Percentiles rank a stretch among this genome's conserved stretches.
Evolutionary conservation across 2,888 invertebrate genomes (phyloP).

Genomic region (Cerceris ruficornis): DNA sequence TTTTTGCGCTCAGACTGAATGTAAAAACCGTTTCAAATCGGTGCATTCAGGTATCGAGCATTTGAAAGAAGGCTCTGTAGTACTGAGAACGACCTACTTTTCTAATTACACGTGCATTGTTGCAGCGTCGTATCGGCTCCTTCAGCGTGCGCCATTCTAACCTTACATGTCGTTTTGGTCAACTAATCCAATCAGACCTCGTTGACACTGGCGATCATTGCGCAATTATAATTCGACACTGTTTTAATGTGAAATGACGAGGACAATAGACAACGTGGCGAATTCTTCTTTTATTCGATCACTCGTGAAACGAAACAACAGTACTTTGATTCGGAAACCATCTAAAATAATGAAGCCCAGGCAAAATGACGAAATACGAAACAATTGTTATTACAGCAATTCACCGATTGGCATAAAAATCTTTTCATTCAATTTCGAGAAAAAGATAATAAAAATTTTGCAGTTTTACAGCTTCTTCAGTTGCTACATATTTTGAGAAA

Average conservation of each 20-base stretch:
- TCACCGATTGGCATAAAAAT: no score
- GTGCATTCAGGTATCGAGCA: slow-evolving; percentile 39
- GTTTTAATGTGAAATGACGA: slow-evolving; percentile 7
- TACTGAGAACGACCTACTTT: slow-evolving; percentile 58
- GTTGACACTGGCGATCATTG: slow-evolving; percentile 36
- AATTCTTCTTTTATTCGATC: not conserved
- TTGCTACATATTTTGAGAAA: no score
- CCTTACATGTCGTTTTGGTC: slow-evolving; percentile 39
- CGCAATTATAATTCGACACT: slow-evolving; percentile 33
- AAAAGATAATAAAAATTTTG: no score
- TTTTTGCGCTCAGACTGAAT: no score
- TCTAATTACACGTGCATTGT: slow-evolving; percentile 60
- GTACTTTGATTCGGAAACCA: no score
- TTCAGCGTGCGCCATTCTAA: slow-evolving; percentile 22
- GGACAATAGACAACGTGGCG: not conserved
- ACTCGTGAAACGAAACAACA: no score
- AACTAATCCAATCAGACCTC: slow-evolving; percentile 56
- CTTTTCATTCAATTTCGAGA: no score
- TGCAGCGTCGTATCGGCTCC: slow-evolving; percentile 37
- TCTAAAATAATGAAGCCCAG: no score
- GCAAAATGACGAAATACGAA: no score
- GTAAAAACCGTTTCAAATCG: not conserved
- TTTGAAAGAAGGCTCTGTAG: slow-evolving; percentile 47
- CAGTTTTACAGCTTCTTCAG: no score
- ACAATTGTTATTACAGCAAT: no score